Evolutionary conservation across 2,888 invertebrate genomes (phyloP).

Genomic region (Cabera pusaria): DNA sequence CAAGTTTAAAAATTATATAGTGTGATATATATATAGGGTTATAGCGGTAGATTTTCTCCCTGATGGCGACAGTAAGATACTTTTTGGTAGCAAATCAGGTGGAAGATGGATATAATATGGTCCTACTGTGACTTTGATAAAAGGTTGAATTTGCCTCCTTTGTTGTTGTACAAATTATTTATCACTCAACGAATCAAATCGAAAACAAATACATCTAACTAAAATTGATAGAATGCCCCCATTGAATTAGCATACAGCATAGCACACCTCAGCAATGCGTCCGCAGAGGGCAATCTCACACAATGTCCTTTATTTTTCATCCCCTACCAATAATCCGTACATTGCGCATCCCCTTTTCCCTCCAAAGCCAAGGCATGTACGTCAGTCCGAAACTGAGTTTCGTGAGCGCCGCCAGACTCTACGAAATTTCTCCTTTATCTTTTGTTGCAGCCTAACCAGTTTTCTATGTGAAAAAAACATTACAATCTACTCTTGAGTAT

Average conservation of each 20-base stretch:
- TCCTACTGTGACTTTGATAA: too few species aligned
- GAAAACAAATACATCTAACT: too few species aligned
- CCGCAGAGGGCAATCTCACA: constrained; percentile 18
- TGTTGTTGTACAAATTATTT: too few species aligned
- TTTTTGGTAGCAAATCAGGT: too few species aligned
- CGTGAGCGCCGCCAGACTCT: constrained; percentile 47
- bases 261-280: constrained; percentile 2
- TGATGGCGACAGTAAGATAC: too few species aligned
- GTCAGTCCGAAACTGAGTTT: constrained; percentile 59
- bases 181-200: too few species aligned
- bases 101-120: too few species aligned
- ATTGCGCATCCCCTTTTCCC: constrained; percentile 50
- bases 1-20: too few species aligned
- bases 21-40: too few species aligned
- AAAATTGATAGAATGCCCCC: not conserved
- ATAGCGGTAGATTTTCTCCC: too few species aligned
- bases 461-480: constrained; percentile 63
- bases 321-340: constrained; percentile 22
- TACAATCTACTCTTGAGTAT: too few species aligned
- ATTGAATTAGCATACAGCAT: constrained; percentile 2
- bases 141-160: too few species aligned
- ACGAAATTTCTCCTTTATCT: constrained; percentile 35
- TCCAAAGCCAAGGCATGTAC: constrained; percentile 47
- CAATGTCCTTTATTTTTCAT: constrained; percentile 19
- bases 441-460: constrained; percentile 42